These are phyloP conservation scores for Lates calcarifer DNA, from an alignment of 2,113 vertebrate genomes.

Conservation along the genomic window DNA sequence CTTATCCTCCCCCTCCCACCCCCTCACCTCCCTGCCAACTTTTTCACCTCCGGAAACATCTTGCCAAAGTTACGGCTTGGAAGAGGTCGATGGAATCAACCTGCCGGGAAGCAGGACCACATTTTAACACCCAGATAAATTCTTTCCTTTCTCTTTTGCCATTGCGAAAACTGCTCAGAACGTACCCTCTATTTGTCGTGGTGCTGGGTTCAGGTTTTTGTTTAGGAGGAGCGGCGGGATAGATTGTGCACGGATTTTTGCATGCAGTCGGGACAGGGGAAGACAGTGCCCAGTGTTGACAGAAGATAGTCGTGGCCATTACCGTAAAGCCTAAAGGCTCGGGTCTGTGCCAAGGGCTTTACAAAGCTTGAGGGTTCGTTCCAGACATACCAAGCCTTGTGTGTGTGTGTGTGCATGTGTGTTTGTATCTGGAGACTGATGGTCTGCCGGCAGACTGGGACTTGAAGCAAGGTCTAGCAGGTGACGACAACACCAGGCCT, in stretches of 20 bases:
- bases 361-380: slow-evolving; percentile 64
- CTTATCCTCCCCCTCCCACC: not conserved
- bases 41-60: slow-evolving; percentile 61
- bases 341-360: slow-evolving; percentile 76
- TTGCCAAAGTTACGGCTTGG: slow-evolving; percentile 69
- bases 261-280: slow-evolving; percentile 51
- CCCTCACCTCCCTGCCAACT: slow-evolving; percentile 19
- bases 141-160: slow-evolving; percentile 26
- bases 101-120: slow-evolving; percentile 36
- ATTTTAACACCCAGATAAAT: slow-evolving; percentile 11
- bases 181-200: slow-evolving; percentile 48
- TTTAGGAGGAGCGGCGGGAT: slow-evolving; percentile 39
- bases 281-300: slow-evolving; percentile 41
- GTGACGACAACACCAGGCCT: slow-evolving; percentile 53
- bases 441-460: slow-evolving; percentile 83
- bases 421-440: slow-evolving; percentile 57
- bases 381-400: slow-evolving; percentile 70
- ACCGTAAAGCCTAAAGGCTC: slow-evolving; percentile 61
- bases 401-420: slow-evolving; percentile 43
- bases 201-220: slow-evolving; percentile 39
- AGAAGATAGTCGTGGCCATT: slow-evolving; percentile 65
- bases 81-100: slow-evolving; percentile 42
- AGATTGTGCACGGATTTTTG: slow-evolving; percentile 56
- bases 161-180: slow-evolving; percentile 48
- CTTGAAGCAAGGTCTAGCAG: slow-evolving; percentile 57